Percentiles rank a stretch among this genome's conserved stretches.
These are phyloP conservation scores for Telmatherina bonti DNA, from an alignment of 2,797 vertebrate genomes.

Conservation along the genomic window DNA sequence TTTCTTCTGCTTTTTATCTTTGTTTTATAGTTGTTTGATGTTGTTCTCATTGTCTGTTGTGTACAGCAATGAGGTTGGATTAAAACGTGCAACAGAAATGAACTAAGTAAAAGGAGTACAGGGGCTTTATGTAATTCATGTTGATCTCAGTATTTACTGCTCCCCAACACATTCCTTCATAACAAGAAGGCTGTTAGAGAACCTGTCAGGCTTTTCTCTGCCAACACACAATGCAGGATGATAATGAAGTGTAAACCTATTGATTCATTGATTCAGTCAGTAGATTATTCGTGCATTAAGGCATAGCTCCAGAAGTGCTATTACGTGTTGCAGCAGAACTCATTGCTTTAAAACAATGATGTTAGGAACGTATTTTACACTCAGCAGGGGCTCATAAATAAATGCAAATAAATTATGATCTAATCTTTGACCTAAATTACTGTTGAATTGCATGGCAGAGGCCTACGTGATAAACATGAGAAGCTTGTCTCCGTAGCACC, in stretches of 20 bases:
- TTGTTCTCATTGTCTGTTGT: no score
- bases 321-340: slow-evolving; percentile 37
- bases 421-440: slow-evolving; percentile 48
- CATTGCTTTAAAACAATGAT: slow-evolving; percentile 45
- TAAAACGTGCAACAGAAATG: neutral
- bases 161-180: slow-evolving; percentile 9
- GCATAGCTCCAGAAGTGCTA: slow-evolving; percentile 19
- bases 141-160: slow-evolving; percentile 22
- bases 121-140: slow-evolving; percentile 23
- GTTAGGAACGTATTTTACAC: slow-evolving; percentile 42
- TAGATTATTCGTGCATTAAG: slow-evolving; percentile 28
- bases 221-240: slow-evolving; percentile 28
- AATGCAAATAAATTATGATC: slow-evolving; percentile 51
- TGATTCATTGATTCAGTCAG: slow-evolving; percentile 48
- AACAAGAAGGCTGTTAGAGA: slow-evolving; percentile 4
- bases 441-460: slow-evolving; percentile 27
- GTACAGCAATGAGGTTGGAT: no score
- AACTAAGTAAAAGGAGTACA: slow-evolving; percentile 18
- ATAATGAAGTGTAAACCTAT: slow-evolving; percentile 49
- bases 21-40: no score
- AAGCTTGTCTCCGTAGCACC: neutral
- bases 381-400: slow-evolving; percentile 38
- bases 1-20: no score
- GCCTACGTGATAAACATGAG: slow-evolving; percentile 25
- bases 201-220: slow-evolving; percentile 14